Evolutionary conservation across 2,888 invertebrate genomes (phyloP).

Genomic region (Stenolophus ochropezus): DNA sequence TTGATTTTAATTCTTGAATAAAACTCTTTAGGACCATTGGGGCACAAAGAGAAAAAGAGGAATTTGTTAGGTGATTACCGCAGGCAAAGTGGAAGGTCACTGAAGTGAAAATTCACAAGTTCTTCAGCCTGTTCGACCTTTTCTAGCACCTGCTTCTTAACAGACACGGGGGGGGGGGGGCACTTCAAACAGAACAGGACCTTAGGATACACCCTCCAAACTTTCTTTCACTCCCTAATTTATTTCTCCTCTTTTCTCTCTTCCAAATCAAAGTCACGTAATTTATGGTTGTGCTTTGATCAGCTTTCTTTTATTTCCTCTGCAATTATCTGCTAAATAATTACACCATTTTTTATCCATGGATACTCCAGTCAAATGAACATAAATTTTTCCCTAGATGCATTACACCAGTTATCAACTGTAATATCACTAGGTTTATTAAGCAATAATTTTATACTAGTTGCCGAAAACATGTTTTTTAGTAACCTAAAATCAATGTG

Average conservation of each 20-base stretch:
- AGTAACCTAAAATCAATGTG: too few species aligned
- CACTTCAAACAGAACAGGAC: slow-evolving; percentile 12
- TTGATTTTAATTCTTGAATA: background rate
- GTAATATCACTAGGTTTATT: too few species aligned
- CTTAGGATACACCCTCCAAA: background rate
- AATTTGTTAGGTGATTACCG: background rate
- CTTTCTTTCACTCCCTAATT: slow-evolving; percentile 5
- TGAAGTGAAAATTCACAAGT: slow-evolving; percentile 1
- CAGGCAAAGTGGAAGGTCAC: background rate
- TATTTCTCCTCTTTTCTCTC: background rate
- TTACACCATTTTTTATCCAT: background rate
- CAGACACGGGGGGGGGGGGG: background rate
- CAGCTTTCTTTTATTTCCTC: background rate
- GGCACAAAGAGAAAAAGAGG: background rate
- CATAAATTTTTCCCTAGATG: too few species aligned
- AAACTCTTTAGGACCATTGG: background rate
- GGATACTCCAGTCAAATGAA: too few species aligned
- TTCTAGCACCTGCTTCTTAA: slow-evolving; percentile 20
- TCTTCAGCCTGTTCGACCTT: background rate
- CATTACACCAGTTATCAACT: too few species aligned
- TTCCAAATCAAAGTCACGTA: background rate
- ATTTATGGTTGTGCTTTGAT: background rate
- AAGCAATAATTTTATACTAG: too few species aligned
- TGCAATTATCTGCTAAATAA: background rate
- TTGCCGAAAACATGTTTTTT: too few species aligned